Evolutionary conservation across 2,888 invertebrate genomes (phyloP).

Genomic region (Nemotelus pantherinus): DNA sequence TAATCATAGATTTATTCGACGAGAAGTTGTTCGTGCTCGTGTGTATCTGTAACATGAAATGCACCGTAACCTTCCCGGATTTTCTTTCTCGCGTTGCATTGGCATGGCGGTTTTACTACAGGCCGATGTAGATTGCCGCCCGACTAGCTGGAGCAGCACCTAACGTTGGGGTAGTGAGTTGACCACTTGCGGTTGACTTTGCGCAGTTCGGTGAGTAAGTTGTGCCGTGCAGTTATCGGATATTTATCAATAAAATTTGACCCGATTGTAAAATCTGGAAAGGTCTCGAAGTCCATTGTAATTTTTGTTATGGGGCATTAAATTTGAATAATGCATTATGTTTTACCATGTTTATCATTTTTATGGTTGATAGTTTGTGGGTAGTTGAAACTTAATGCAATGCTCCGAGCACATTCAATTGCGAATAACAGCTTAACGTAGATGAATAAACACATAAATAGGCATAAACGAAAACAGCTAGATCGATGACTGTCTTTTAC

Average conservation of each 20-base stretch:
- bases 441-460: too few species aligned
- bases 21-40: too few species aligned
- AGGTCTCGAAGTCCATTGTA: conserved; percentile 32
- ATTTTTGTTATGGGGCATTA: not conserved
- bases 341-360: too few species aligned
- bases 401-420: too few species aligned
- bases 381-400: too few species aligned
- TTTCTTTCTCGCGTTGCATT: not conserved
- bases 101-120: not conserved
- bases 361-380: too few species aligned
- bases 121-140: not conserved
- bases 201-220: not conserved
- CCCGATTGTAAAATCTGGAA: conserved; percentile 29
- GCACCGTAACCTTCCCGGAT: conserved; percentile 19
- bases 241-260: conserved; percentile 34
- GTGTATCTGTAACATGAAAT: not conserved
- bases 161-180: not conserved
- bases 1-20: conserved; percentile 24
- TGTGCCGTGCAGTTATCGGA: conserved; percentile 16
- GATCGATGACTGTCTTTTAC: too few species aligned
- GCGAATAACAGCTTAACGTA: too few species aligned
- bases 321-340: too few species aligned
- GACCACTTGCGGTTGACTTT: not conserved
- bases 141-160: not conserved
- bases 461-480: too few species aligned